Base-by-base conservation (phyloP, 2,113 vertebrate genomes). In the Varanus komodoensis region DNA sequence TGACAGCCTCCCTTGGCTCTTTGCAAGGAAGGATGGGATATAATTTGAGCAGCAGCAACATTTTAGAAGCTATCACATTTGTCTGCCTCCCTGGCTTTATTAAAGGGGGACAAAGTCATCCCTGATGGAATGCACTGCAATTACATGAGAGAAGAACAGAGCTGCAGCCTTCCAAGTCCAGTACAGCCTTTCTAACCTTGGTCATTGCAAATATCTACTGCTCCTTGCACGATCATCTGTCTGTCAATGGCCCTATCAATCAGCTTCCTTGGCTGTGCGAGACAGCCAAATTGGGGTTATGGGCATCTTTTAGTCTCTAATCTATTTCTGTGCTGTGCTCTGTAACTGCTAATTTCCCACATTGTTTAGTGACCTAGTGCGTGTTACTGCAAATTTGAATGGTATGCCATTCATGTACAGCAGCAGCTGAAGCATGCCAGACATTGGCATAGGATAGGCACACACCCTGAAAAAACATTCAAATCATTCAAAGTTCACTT, bases 391-490 rank as follows among this genome's bases (percentile, higher is more conserved):
- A 88, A 89, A 80, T 78, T 86, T 38, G 48, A 94, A 80, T 75
- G 93, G 67, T 50, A 80, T 93, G 90, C 75, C 5, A 0, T 32
- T 4, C 23, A 0, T 88, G 87, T 94, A 88, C 2, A 61, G 89
- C 54, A 86, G 92, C 92, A 96, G 93, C 94, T 96, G 96, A 90
- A 95, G 89, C 84, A 88, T 94, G 92, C 92, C 94, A 82, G 50
- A 90, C 93, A 75, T 78, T 82, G 74, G 1, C 90, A 67, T 95
- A 89, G 75, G 84, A 93, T 77, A 48, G 48, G 84, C 74, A 87
- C 5, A 8, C 87, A 67, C 89, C 80, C 23, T 0, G 64, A 38
- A 21, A 57, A 68, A 27, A 64, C 74, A 73, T 93, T 27, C 73
- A 92, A 92, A 92, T 87, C 61, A 64, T 64, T 64, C 89, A 87